Evolutionary conservation across 2,888 invertebrate genomes (phyloP).

Genomic region (Agelastica alni): DNA sequence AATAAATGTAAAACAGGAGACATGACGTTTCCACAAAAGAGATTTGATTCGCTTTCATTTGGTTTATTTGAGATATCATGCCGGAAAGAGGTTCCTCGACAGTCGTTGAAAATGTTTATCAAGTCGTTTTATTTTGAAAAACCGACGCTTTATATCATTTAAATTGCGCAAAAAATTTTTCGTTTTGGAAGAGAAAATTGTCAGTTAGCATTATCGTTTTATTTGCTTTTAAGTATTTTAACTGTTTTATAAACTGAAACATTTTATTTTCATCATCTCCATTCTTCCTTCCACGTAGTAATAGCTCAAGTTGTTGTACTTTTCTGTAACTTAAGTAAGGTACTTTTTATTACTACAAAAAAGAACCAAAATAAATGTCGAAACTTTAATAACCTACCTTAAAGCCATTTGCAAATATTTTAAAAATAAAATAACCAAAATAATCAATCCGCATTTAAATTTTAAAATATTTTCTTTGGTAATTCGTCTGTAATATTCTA

Average conservation of each 20-base stretch:
- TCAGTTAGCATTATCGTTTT: neutral
- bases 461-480: neutral
- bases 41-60: slow-evolving; percentile 47
- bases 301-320: too few species aligned
- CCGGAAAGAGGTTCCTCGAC: slow-evolving; percentile 12
- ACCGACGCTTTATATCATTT: slow-evolving; percentile 18
- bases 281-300: too few species aligned
- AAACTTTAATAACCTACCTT: too few species aligned
- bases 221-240: neutral
- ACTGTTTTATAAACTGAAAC: neutral
- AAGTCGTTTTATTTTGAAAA: slow-evolving; percentile 18
- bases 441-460: too few species aligned
- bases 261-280: too few species aligned
- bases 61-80: slow-evolving; percentile 28
- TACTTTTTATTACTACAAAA: too few species aligned
- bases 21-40: slow-evolving; percentile 48
- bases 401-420: too few species aligned
- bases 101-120: slow-evolving; percentile 23
- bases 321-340: too few species aligned
- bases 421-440: too few species aligned
- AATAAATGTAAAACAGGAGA: slow-evolving; percentile 48
- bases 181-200: slow-evolving; percentile 5
- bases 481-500: neutral
- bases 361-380: too few species aligned
- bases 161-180: slow-evolving; percentile 25